phyloP scores from a whole-genome alignment of 1,140 invertebrate genomes.

The Heterodera schachtii region DNA sequence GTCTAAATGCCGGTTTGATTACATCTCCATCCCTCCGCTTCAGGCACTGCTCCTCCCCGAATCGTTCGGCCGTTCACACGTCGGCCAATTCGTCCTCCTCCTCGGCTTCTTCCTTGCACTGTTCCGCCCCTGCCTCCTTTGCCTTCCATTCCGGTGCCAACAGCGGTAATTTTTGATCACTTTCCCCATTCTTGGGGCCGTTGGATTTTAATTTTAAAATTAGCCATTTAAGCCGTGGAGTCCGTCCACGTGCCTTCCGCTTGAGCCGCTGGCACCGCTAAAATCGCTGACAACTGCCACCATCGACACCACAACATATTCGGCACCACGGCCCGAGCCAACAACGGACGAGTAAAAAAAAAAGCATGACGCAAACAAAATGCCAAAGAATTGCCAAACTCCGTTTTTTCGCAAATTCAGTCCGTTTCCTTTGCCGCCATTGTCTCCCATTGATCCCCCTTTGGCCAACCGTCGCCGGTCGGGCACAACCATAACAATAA shows the following conservation, averaged over 20 bases:
- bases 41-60: background rate
- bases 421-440: background rate
- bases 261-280: background rate
- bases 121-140: background rate
- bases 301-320: background rate
- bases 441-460: background rate
- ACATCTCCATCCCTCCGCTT: background rate
- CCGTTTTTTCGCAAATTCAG: background rate
- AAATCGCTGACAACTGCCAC: background rate
- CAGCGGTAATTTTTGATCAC: too few relatives aligned
- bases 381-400: too few relatives aligned
- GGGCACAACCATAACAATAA: background rate
- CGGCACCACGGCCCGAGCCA: background rate
- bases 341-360: background rate
- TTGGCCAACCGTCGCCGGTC: background rate
- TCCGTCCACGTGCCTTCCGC: background rate
- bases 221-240: background rate
- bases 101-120: background rate
- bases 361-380: too few relatives aligned
- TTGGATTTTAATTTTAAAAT: too few relatives aligned
- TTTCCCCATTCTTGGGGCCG: background rate
- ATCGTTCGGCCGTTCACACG: background rate
- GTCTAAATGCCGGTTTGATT: background rate
- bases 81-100: background rate
- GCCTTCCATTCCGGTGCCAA: background rate